phyloP scores from a whole-genome alignment of 2,113 vertebrate species.

The Polypterus senegalus region DNA sequence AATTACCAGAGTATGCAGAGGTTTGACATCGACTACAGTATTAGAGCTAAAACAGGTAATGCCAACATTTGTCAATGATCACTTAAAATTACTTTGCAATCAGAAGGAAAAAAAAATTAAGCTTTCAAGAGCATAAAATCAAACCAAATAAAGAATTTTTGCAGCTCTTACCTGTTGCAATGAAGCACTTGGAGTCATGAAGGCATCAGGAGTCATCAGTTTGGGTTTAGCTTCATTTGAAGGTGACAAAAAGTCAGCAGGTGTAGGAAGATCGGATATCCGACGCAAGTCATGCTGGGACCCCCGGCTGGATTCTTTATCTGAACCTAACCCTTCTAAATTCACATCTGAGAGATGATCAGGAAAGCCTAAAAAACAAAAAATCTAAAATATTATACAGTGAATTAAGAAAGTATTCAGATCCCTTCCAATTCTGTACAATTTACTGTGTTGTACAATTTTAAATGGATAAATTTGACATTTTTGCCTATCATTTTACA shows the following conservation, averaged over 20 bases:
- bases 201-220: conserved; percentile 94
- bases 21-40: too few relatives aligned
- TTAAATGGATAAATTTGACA: too few relatives aligned
- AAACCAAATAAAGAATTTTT: not conserved
- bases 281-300: conserved; percentile 75
- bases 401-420: too few relatives aligned
- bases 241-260: conserved; percentile 72
- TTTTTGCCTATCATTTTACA: too few relatives aligned
- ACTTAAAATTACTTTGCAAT: too few relatives aligned
- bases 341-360: conserved; percentile 65
- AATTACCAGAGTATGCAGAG: too few relatives aligned
- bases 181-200: conserved; percentile 87
- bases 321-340: conserved; percentile 56
- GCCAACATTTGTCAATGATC: too few relatives aligned
- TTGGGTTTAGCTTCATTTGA: conserved; percentile 68
- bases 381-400: not conserved
- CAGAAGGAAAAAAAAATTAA: too few relatives aligned
- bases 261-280: conserved; percentile 68
- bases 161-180: conserved; percentile 51
- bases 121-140: too few relatives aligned
- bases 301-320: conserved; percentile 62
- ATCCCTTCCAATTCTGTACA: too few relatives aligned
- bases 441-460: too few relatives aligned
- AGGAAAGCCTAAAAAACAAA: conserved; percentile 54
- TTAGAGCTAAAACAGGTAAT: too few relatives aligned